Evolutionary conservation across 2,797 vertebrate species (phyloP).

Genomic region (Lophius americanus): DNA sequence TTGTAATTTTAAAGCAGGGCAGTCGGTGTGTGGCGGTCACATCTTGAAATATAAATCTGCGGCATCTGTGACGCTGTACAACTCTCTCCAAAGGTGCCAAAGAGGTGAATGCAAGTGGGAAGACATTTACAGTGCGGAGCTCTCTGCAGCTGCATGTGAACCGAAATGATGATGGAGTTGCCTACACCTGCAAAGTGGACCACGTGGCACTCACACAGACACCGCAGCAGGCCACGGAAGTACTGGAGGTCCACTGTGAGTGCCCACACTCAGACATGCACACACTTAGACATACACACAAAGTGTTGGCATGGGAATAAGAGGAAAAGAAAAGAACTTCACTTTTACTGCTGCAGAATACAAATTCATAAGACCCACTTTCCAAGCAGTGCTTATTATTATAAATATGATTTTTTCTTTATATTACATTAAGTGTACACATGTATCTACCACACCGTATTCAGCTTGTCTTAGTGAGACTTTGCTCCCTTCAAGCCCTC

Average conservation of each 20-base stretch:
- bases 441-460: no score
- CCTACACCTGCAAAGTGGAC: constrained; percentile 95
- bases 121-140: constrained; percentile 96
- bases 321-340: background rate
- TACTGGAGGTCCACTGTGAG: constrained; percentile 99
- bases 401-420: no score
- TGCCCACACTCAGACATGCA: constrained; percentile 46
- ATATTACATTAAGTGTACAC: no score
- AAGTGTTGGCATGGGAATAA: background rate
- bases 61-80: constrained; percentile 46
- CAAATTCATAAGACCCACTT: no score
- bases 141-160: constrained; percentile 93
- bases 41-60: constrained; percentile 33
- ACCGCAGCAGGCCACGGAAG: constrained; percentile 92
- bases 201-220: constrained; percentile 91
- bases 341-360: background rate
- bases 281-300: constrained; percentile 9
- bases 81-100: constrained; percentile 84
- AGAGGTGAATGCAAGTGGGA: constrained; percentile 93
- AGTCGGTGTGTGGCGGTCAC: constrained; percentile 12
- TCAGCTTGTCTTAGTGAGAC: no score
- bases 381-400: no score
- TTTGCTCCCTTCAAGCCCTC: background rate
- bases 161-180: constrained; percentile 92
- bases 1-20: constrained; percentile 1